Conservation (phyloP, 1,140 invertebrate genomes). For the Limonius californicus region DNA sequence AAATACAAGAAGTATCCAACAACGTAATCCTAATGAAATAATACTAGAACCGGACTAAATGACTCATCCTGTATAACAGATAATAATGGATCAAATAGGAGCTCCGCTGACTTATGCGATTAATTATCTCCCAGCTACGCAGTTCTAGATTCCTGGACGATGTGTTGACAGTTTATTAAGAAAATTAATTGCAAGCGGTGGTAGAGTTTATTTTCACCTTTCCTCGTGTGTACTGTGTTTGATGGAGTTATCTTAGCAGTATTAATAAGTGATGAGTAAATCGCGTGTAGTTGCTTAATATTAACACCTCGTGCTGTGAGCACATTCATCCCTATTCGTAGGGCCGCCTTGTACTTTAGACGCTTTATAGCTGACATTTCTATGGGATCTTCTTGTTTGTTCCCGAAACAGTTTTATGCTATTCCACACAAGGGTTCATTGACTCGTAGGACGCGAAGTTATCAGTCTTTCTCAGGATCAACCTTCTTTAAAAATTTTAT, state of each 20-base stretch:
- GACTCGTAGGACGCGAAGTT: too few species aligned
- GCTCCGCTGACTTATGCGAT: too few species aligned
- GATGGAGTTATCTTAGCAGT: not conserved
- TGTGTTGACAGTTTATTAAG: not conserved
- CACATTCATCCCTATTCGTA: not conserved
- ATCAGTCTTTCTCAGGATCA: too few species aligned
- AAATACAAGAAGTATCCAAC: too few species aligned
- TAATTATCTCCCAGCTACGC: not conserved
- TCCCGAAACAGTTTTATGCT: not conserved
- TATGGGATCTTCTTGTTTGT: too few species aligned
- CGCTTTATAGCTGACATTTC: not conserved
- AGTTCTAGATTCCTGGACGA: not conserved
- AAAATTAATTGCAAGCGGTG: not conserved
- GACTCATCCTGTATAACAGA: too few species aligned
- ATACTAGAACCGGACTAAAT: too few species aligned
- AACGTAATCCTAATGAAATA: too few species aligned
- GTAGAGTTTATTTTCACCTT: not conserved
- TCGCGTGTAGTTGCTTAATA: not conserved
- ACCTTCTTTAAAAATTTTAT: too few species aligned
- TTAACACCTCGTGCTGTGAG: not conserved
- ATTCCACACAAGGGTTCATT: too few species aligned
- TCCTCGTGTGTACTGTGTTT: not conserved
- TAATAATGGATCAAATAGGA: too few species aligned
- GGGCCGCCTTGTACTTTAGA: not conserved
- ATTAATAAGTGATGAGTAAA: conserved; percentile 1